A percentile compares a stretch with the other conserved stretches of the same genome.
phyloP scores from a whole-genome alignment of 2,888 invertebrate species.

The Erynnis tages region DNA sequence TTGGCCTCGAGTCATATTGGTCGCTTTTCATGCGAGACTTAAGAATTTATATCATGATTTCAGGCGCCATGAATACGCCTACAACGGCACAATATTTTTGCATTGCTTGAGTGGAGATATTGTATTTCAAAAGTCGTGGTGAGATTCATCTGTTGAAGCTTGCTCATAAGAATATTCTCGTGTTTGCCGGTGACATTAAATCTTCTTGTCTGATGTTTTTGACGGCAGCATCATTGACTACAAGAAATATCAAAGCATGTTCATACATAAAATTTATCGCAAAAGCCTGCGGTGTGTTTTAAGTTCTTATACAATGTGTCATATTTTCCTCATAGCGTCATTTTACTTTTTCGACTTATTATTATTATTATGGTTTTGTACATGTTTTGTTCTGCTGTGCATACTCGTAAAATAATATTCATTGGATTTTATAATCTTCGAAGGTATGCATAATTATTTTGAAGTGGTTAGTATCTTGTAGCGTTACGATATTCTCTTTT shows the following conservation, averaged over 20 bases:
- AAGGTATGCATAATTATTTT: no score
- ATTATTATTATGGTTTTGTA: background rate
- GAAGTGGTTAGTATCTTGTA: no score
- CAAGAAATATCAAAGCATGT: constrained; percentile 57
- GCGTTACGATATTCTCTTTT: no score
- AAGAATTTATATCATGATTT: constrained; percentile 50
- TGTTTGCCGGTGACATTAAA: constrained; percentile 69
- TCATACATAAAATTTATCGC: constrained; percentile 61
- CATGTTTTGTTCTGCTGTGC: no score
- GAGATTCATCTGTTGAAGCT: constrained; percentile 70
- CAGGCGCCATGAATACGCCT: constrained; percentile 65
- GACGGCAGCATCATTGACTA: constrained; percentile 60
- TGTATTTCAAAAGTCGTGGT: constrained; percentile 75
- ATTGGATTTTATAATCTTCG: no score
- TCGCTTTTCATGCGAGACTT: constrained; percentile 34
- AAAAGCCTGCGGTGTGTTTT: constrained; percentile 46
- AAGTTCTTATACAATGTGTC: constrained; percentile 48
- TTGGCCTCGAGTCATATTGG: constrained; percentile 27
- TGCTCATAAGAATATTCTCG: constrained; percentile 67
- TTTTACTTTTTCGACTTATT: constrained; percentile 1
- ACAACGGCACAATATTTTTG: constrained; percentile 59
- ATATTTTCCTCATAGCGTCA: constrained; percentile 43
- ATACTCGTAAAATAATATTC: no score
- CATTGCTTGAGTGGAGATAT: constrained; percentile 57
- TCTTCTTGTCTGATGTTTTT: constrained; percentile 66